Conservation (phyloP, 2,797 vertebrate genomes). For the Muraenolepis orangiensis region DNA sequence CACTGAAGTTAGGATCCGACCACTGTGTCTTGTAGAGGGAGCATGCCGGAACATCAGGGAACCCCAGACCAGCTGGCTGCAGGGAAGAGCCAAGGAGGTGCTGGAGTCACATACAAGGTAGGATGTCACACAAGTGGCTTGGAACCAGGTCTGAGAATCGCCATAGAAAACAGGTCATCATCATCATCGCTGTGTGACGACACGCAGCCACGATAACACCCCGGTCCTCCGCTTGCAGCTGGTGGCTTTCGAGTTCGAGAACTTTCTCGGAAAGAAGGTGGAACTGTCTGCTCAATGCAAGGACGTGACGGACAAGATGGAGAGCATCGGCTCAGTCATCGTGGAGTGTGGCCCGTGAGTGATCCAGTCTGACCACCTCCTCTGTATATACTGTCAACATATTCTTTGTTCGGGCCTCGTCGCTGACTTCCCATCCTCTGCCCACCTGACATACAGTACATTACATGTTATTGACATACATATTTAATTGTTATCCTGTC, state of each 20-base stretch:
- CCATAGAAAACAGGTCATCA: neutral
- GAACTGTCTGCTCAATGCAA: slow-evolving; percentile 84
- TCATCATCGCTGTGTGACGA: neutral
- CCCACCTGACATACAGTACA: neutral
- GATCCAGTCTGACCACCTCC: neutral
- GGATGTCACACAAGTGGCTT: neutral
- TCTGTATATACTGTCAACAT: neutral
- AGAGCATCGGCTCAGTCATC: slow-evolving; percentile 85
- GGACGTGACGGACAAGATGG: slow-evolving; percentile 77
- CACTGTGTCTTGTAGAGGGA: slow-evolving; percentile 38
- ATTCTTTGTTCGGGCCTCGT: neutral
- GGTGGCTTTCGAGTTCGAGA: slow-evolving; percentile 83
- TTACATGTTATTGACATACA: neutral
- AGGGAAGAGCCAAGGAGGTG: slow-evolving; percentile 79
- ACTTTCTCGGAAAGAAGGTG: slow-evolving; percentile 81
- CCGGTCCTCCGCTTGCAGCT: slow-evolving; percentile 62
- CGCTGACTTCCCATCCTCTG: neutral
- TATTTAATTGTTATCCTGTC: neutral
- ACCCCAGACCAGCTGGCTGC: slow-evolving; percentile 81
- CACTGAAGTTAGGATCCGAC: neutral
- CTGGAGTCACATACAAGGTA: slow-evolving; percentile 83
- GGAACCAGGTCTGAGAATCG: neutral
- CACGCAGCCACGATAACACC: neutral
- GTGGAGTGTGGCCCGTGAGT: slow-evolving; percentile 91
- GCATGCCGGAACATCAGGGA: slow-evolving; percentile 83